Evolutionary conservation across 2,797 vertebrate species (phyloP), one percentile per base, ranked within the genome.

Genomic region (Saxicola maurus): DNA sequence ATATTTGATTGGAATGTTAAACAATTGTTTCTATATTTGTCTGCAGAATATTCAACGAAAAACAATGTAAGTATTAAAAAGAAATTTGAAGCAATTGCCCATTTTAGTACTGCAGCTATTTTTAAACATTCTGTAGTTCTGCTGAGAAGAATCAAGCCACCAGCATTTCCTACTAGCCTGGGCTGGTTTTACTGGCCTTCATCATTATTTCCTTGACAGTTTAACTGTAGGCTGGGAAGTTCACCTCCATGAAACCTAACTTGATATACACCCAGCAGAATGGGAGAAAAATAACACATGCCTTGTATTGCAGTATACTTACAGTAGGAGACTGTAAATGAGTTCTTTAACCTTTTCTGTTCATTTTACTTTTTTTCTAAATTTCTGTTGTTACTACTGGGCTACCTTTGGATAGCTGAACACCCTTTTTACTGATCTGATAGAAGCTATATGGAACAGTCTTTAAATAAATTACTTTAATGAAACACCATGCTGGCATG

Each of bases 1-100:
- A 98, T 99, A 96, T 99, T 99, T 95, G 99, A 99, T 96, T 99
- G 99, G 99, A 99, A 99, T 55, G 99, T 99, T 35, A 99, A 99
- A 95, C 98, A 99, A 82, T 97, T 99, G 79, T 99, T 99, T 95
- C 98, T 99, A 33, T 99, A 99, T 92, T 97, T 99, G 90, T 99
- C 99, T 82, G 97, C 98, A 96, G 91, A 97, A 97, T 96, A 98
- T 95, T 96, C 97, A 80, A 98, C 98, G 2, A 98, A 97, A 97
- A 98, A 97, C 95, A 98, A 98, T 89, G 98, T 98, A 97, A 98
- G 98, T 98, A 96, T 91, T 19, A 67, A 76, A 87, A 79, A 78
- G 57, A 83, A 59, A 64, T 48, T 45, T 53, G 33, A 83, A 82
- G 48, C 14, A 13, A 55, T 91, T 85, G 61, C 18, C 16, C 19